Evolutionary conservation across 1,140 invertebrate genomes (phyloP), one percentile per base, ranked within the genome.

Genomic region (Tribolium castaneum): DNA sequence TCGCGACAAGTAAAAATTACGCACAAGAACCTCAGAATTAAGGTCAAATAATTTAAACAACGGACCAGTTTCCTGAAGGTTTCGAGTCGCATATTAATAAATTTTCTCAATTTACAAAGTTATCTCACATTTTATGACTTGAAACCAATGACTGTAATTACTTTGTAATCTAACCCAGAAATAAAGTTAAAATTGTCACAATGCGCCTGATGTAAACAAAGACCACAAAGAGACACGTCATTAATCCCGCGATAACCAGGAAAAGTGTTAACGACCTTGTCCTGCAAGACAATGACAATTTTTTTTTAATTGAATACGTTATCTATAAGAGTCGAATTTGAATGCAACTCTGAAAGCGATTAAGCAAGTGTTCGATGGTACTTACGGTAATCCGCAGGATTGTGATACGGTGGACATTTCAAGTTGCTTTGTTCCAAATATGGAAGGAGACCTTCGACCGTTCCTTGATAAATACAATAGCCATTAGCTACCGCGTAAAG

Each of bases 321-420:
- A 59, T 59, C 54, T 25, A 19, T 59, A 13, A 52, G 16, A 52
- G 39, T 3, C 39, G 2, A 45, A 45, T 45, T 45, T 45, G 39
- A 9, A 9, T 45, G 39, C 39, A 39, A 39, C 34, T 39, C 6
- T 39, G 9, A 16, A 70, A 34, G 70, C 76, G 16, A 19, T 19
- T 19, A 19, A 19, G 16, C 16, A 30, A 30, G 25, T 30, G 25
- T 30, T 30, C 25, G 25, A 62, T 62, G 5, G 25, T 81, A 89
- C 92, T 92, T 88, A 97, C 95, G 89, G 88, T 93, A 98, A 89
- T 98, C 96, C 22, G 95, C 93, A 50, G 96, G 95, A 88, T 97
- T 98, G 83, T 98, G 95, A 85, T 95, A 96, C 7, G 92, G 90
- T 0, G 96, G 96, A 88, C 96, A 98, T 1, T 90, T 86, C 1